Evolutionary conservation across 2,888 invertebrate genomes (phyloP).

Genomic region (Tethea ocularis): DNA sequence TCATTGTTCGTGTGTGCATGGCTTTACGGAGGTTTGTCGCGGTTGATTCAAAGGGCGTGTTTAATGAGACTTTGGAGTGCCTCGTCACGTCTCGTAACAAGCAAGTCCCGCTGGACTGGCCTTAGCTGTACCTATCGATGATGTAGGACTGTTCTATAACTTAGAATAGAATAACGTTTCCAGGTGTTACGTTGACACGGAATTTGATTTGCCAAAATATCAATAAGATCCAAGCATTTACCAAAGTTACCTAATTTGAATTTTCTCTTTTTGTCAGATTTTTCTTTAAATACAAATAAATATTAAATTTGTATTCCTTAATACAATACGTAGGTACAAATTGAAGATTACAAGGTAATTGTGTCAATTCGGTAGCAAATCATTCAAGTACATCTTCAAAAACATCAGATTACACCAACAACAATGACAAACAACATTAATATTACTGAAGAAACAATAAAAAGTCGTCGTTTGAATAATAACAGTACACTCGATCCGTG

Average conservation of each 20-base stretch:
- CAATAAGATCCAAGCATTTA: not conserved
- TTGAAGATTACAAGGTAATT: constrained; percentile 30
- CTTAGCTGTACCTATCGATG: not conserved
- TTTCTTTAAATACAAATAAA: not conserved
- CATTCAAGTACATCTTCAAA: constrained; percentile 32
- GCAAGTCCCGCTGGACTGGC: constrained; percentile 33
- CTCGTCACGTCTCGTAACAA: constrained; percentile 75
- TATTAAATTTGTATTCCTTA: not conserved
- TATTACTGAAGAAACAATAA: constrained; percentile 68
- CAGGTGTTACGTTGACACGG: not conserved
- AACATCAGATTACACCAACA: constrained; percentile 45
- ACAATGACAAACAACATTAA: constrained; percentile 55
- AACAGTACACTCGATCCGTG: constrained; percentile 60
- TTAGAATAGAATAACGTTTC: not conserved
- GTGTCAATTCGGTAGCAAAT: constrained; percentile 57
- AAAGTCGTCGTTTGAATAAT: constrained; percentile 73
- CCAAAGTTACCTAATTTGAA: no score
- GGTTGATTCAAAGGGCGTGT: constrained; percentile 44
- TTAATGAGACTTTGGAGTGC: constrained; percentile 67
- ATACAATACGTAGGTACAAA: not conserved
- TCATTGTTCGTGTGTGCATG: not conserved
- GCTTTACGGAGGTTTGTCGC: constrained; percentile 4
- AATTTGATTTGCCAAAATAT: not conserved
- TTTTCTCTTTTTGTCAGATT: no score
- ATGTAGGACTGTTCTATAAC: not conserved